Conservation (phyloP, 2,888 invertebrate species). For the Phengaris alcon region DNA sequence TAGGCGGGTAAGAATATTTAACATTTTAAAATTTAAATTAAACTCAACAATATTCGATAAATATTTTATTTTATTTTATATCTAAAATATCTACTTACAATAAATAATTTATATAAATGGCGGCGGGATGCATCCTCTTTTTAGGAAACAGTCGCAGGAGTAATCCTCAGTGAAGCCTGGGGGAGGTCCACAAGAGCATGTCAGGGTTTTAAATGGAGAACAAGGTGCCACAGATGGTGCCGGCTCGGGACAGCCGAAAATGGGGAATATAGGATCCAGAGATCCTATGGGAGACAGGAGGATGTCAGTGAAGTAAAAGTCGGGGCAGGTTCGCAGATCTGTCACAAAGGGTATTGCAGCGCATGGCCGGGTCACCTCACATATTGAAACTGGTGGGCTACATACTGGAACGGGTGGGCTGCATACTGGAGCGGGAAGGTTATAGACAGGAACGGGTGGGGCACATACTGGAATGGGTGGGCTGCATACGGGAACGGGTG, state of each 20-base stretch:
- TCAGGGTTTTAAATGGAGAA: background rate
- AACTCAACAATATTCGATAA: background rate
- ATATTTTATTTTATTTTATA: background rate
- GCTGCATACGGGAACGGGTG: background rate
- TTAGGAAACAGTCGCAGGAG: conserved; percentile 32
- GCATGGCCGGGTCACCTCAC: conserved; percentile 10
- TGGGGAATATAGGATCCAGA: conserved; percentile 38
- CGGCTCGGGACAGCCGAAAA: conserved; percentile 29
- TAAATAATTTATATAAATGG: conserved; percentile 36
- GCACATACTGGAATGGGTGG: background rate
- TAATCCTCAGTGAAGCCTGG: conserved; percentile 19
- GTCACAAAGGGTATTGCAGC: conserved; percentile 34
- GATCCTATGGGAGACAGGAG: conserved; percentile 38
- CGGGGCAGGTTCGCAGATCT: conserved; percentile 36
- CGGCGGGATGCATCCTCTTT: conserved; percentile 35
- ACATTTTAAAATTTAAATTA: background rate
- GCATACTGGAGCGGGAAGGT: background rate
- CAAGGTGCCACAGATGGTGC: background rate
- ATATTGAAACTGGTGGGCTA: background rate
- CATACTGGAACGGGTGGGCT: background rate
- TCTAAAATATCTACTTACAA: background rate
- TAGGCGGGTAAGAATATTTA: background rate
- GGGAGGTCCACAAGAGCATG: background rate
- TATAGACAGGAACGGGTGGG: background rate
- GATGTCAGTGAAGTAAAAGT: conserved; percentile 36